Percentiles rank a stretch among this genome's conserved stretches.
phyloP scores from a whole-genome alignment of 2,113 vertebrate species.

The Suncus etruscus region DNA sequence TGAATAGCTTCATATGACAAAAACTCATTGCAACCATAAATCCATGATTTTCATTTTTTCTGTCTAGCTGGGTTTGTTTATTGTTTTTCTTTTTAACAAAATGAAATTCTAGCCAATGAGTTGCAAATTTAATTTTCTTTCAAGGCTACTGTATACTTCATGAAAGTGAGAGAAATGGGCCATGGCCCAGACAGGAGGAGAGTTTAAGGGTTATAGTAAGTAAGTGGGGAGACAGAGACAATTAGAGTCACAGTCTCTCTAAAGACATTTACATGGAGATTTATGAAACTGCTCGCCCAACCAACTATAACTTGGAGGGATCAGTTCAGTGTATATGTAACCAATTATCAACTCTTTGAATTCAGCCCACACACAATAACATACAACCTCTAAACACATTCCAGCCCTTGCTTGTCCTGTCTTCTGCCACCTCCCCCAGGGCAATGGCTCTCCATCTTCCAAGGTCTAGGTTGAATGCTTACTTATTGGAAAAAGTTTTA shows the following conservation, averaged over 20 bases:
- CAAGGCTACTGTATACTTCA: neutral
- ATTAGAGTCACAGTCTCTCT: neutral
- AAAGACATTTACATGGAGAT: neutral
- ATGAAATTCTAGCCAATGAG: neutral
- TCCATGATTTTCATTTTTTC: neutral
- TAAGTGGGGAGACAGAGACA: neutral
- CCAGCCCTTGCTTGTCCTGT: neutral
- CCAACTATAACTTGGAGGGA: neutral
- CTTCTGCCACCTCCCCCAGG: neutral
- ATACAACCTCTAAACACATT: neutral
- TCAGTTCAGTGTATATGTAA: neutral
- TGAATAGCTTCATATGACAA: neutral
- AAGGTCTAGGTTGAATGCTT: neutral
- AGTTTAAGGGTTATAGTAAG: neutral
- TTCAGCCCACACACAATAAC: neutral
- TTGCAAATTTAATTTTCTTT: neutral
- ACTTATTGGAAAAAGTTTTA: neutral
- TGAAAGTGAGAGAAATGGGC: neutral
- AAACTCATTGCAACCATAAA: neutral
- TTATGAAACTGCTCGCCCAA: neutral
- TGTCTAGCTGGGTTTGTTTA: no score
- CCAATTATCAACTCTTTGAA: neutral
- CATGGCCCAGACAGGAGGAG: neutral
- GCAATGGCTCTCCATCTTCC: neutral
- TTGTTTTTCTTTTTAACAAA: no score